Conservation (phyloP, 2,888 invertebrate species). For the Melipona beecheii region DNA sequence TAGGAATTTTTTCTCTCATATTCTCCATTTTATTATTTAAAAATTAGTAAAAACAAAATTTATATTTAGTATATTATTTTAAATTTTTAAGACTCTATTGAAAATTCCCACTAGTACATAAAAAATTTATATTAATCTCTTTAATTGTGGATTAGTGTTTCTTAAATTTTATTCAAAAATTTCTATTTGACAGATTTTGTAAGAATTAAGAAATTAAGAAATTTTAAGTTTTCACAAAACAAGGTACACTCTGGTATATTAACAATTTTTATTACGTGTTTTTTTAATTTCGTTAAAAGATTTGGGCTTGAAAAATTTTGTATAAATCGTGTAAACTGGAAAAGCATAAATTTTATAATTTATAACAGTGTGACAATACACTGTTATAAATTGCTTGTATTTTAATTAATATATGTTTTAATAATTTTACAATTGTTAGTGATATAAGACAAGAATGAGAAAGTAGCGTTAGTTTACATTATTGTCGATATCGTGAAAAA, state of each 20-base stretch:
- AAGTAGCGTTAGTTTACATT: neutral
- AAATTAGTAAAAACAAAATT: neutral
- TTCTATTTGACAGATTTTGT: neutral
- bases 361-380: neutral
- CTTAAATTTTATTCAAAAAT: neutral
- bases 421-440: neutral
- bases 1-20: neutral
- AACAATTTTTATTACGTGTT: no score
- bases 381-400: neutral
- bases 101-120: no score
- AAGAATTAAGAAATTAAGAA: no score
- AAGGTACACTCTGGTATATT: no score
- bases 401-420: neutral
- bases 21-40: neutral
- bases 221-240: neutral
- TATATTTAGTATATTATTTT: no score
- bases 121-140: no score
- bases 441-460: neutral
- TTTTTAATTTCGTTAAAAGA: no score
- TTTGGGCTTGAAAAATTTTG: no score
- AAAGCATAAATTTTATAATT: neutral
- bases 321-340: no score
- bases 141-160: neutral
- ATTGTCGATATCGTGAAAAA: conserved; percentile 6
- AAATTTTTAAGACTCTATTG: no score